Percentiles rank a stretch among this genome's conserved stretches.
Evolutionary conservation across 2,888 invertebrate genomes (phyloP).

Genomic region (Cylloceria caligata): DNA sequence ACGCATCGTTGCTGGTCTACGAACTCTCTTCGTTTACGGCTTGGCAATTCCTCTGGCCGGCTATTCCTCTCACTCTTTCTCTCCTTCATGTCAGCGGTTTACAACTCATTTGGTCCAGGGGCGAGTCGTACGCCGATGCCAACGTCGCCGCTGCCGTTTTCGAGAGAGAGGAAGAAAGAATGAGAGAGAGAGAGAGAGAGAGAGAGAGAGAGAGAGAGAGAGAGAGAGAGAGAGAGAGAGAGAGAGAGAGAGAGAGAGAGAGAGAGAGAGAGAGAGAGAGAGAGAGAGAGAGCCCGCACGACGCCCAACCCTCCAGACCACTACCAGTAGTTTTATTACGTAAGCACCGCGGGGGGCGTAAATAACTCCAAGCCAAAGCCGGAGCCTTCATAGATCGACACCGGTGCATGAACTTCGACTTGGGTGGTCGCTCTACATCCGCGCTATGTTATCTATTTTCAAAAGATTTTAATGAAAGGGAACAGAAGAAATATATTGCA

Average conservation of each 20-base stretch:
- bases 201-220: constrained; percentile 1
- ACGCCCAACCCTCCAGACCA: constrained; percentile 49
- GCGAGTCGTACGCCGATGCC: constrained; percentile 58
- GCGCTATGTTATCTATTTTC: constrained; percentile 18
- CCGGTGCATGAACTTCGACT: not conserved
- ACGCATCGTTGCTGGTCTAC: constrained; percentile 56
- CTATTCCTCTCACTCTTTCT: constrained; percentile 48
- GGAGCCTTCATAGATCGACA: not conserved
- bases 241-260: constrained; percentile 10
- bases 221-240: not conserved
- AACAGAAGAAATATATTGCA: not conserved
- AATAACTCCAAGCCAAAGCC: constrained; percentile 27
- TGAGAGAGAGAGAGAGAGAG: not conserved
- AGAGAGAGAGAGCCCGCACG: constrained; percentile 25
- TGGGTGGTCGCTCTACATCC: constrained; percentile 53
- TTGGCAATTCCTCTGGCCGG: constrained; percentile 47
- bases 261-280: not conserved
- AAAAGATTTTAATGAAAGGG: not conserved
- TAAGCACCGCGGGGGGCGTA: constrained; percentile 29
- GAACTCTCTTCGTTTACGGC: constrained; percentile 62
- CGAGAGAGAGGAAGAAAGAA: not conserved
- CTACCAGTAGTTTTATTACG: constrained; percentile 27
- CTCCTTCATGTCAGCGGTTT: constrained; percentile 71
- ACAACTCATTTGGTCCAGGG: constrained; percentile 77
- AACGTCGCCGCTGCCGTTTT: constrained; percentile 48